Evolutionary conservation across 92 coral and sea anemone species (phyloP), one percentile per base, ranked within the genome.

Genomic region (Galaxea fascicularis): DNA sequence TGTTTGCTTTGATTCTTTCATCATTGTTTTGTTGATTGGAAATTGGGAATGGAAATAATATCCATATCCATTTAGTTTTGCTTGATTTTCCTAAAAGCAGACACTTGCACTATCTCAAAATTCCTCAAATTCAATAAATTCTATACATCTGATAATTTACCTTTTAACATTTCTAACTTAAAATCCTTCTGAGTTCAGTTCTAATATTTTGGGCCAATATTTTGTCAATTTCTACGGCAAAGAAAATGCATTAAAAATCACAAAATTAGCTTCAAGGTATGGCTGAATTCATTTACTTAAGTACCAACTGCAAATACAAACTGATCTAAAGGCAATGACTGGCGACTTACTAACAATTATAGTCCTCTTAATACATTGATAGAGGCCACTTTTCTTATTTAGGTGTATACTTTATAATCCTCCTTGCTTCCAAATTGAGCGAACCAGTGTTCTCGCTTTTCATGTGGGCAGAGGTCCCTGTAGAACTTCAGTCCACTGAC

Each of bases 401-500:
- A 10, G 54, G 90, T 89, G 66, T 66, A 80, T 20, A 85, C 90
- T 59, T 89, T 85, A 28, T 74, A 89, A 27, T 63, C 79, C 0
- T 49, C 62, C 31, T 2, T 83, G 22, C 78, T 53, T 12, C 31
- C 39, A 65, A 78, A 89, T 17, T 57, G 4, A 28, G 57, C 22
- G 59, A 89, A 86, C 95, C 95, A 92, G 14, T 31, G 58, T 0
- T 85, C 76, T 31, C 80, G 66, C 53, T 64, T 67, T 10, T 85
- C 86, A 1, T 26, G 49, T 7, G 95, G 88, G 60, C 95, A 92
- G 58, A 89, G 69, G 62, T 85, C 77, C 27, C 47, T 83, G 80
- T 82, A 89, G 76, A 92, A 92, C 82, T 85, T 90, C 21, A 83
- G 66, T 24, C 95, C 93, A 35, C 82, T 89, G 16, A 88, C 78